Base-by-base conservation (phyloP, 2,797 vertebrate species). In the Sternarchorhynchus goeldii region DNA sequence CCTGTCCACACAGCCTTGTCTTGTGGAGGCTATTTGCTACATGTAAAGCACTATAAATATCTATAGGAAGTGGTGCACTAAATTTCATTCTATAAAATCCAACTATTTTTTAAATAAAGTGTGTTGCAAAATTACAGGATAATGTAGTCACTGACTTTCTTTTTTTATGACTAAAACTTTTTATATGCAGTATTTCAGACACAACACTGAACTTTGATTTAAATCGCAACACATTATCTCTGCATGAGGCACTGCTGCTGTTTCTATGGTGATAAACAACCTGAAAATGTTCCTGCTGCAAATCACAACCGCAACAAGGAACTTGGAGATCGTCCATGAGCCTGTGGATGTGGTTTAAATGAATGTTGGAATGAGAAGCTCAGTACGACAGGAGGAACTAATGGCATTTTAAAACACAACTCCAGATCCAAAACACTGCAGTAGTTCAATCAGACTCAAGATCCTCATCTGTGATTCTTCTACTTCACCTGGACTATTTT, bases 81-180 rank as follows among this genome's bases (percentile, higher is more conserved):
- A 89, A 88, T 87, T 88, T 80, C 80, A 85, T 86, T 83, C 85
- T 85, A 83, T 82, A 92, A 50, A 92, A 90, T 88, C 75, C 82
- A 80, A 88, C 84, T 92, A 92, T 92, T 94, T 93, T 93, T 91
- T 91, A 93, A 93, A 93, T 93, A 92, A 93, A 91, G 85, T 88
- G 91, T 92, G 91, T 93, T 88, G 80, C 87, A 89, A 91, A 89
- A 90, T 78, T 84, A 85, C 75, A 32, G 39, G 39, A 83, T 72
- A 86, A 81, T 53, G 80, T 84, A 78, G 86, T 89, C 76, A 83
- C 87, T 90, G 87, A 76, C 84, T 91, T 90, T 91, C 83, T 85
- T 84, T 85, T 84, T 90, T 89, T 83, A 31, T 85, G 77, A 87
- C 83, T 64, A 2, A 81, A 10, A 10, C 65, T 63, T 53, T 18